Percentiles rank a stretch among this genome's conserved stretches.
Evolutionary conservation across 1,140 invertebrate species (phyloP).

Genomic region (Bombus confusus): DNA sequence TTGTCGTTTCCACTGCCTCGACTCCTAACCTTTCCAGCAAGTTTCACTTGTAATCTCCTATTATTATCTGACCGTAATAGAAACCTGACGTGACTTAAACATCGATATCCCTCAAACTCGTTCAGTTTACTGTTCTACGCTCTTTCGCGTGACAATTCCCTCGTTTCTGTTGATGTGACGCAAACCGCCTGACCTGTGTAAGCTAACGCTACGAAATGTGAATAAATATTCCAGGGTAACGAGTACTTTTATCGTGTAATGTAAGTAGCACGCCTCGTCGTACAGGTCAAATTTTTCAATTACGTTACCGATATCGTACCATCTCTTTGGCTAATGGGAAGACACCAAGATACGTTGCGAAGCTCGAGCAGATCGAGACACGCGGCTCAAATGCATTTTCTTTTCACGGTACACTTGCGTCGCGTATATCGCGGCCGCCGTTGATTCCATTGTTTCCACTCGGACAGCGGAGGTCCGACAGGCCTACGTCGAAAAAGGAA

Average conservation of each 20-base stretch:
- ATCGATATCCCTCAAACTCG: conserved; percentile 2
- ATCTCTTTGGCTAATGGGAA: background rate
- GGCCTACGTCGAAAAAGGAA: conserved; percentile 41
- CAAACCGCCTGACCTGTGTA: background rate
- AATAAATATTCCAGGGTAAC: background rate
- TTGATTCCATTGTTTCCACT: conserved; percentile 42
- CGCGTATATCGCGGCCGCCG: conserved; percentile 28
- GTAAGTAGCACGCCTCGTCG: background rate
- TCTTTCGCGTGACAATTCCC: background rate
- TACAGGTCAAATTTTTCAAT: background rate
- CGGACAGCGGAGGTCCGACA: conserved; percentile 14
- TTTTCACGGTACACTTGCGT: conserved; percentile 50
- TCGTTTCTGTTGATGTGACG: background rate
- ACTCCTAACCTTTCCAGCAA: background rate
- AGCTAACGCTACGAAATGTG: background rate
- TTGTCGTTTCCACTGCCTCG: background rate
- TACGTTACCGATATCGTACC: background rate
- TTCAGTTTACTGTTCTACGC: background rate
- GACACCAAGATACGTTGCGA: background rate
- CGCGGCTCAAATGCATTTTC: conserved; percentile 35
- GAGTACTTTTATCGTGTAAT: background rate
- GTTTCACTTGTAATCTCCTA: conserved; percentile 47
- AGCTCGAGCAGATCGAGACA: background rate
- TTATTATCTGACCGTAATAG: conserved; percentile 39
- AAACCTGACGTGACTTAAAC: background rate